These are phyloP conservation scores for Chauna torquata DNA, from an alignment of 2,113 vertebrate species.

Conservation along the genomic window DNA sequence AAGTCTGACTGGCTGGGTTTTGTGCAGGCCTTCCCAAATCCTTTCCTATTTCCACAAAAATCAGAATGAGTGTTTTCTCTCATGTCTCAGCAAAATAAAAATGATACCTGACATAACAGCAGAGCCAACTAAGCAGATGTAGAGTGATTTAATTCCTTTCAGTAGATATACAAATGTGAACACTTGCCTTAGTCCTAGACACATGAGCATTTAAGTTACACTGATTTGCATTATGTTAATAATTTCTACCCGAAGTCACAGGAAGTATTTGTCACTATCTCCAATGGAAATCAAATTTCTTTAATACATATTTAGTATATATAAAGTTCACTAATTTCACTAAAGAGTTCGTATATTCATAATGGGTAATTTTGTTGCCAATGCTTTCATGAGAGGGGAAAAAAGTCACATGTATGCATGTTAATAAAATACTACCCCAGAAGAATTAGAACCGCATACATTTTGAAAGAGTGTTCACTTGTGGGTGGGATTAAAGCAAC, in stretches of 20 bases:
- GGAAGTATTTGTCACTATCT: not conserved
- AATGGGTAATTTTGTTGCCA: not conserved
- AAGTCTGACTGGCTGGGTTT: not conserved
- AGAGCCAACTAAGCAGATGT: not conserved
- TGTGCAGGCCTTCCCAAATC: not conserved
- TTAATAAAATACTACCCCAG: not conserved
- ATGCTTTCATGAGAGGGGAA: not conserved
- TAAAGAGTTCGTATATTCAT: not conserved
- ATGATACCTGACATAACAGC: not conserved
- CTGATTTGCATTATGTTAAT: not conserved
- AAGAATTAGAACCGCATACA: not conserved
- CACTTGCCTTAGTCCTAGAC: not conserved
- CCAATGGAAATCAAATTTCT: not conserved
- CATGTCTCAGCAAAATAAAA: not conserved
- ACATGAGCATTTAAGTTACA: not conserved
- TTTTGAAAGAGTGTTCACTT: not conserved
- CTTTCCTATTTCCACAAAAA: not conserved
- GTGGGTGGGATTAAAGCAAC: slow-evolving; percentile 33
- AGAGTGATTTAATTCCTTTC: not conserved
- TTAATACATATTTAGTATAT: not conserved
- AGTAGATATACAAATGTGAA: not conserved
- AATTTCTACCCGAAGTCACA: not conserved
- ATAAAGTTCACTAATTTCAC: not conserved
- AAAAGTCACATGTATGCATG: not conserved
- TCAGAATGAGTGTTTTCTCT: not conserved